Evolutionary conservation across 2,113 vertebrate species (phyloP).

Genomic region (Nyctibius bracteatus): DNA sequence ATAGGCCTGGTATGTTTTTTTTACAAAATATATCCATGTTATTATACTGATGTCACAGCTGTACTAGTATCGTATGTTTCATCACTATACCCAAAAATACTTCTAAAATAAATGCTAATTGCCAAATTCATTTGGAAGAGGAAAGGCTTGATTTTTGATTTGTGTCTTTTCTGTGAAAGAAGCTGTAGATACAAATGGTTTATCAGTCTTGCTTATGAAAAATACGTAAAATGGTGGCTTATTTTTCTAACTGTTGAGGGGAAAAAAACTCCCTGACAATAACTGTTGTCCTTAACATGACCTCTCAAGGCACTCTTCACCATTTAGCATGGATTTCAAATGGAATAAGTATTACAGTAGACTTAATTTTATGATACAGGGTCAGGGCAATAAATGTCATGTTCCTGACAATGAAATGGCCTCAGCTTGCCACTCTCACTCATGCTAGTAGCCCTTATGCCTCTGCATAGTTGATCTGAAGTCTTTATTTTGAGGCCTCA

Average conservation of each 20-base stretch:
- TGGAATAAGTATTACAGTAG: background rate
- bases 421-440: background rate
- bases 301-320: background rate
- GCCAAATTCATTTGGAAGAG: background rate
- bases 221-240: background rate
- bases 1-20: background rate
- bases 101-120: background rate
- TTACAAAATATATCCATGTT: background rate
- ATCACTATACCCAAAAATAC: background rate
- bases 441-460: background rate
- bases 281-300: background rate
- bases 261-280: background rate
- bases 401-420: background rate
- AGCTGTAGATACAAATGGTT: background rate
- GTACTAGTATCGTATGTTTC: background rate
- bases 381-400: background rate
- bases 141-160: constrained; percentile 1
- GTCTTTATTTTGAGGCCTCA: background rate
- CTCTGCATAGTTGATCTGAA: background rate
- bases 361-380: constrained; percentile 10
- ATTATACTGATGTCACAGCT: background rate
- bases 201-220: background rate
- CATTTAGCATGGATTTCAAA: background rate
- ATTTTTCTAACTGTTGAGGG: background rate
- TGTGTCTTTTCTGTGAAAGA: background rate